Evolutionary conservation across 2,888 invertebrate species (phyloP).

Genomic region (Schizotus pectinicornis): DNA sequence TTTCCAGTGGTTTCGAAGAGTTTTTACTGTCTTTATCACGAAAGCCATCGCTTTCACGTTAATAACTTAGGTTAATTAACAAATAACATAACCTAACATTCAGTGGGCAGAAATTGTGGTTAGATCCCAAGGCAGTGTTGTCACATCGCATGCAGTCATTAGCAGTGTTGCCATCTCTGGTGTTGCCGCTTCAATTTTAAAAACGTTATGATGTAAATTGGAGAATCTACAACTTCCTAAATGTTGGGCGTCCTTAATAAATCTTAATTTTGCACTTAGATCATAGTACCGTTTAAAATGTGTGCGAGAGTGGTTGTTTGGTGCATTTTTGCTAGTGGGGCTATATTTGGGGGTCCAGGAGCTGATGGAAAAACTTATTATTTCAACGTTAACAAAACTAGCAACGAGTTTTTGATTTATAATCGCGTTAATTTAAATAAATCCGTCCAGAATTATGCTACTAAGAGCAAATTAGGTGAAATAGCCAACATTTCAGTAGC

Average conservation of each 20-base stretch:
- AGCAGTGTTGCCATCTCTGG: neutral
- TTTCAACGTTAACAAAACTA: conserved; percentile 45
- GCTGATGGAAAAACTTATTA: conserved; percentile 40
- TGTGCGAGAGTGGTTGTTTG: neutral
- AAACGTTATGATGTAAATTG: conserved; percentile 18
- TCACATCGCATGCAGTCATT: neutral
- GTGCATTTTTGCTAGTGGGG: neutral
- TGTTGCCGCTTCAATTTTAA: neutral
- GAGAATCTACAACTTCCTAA: conserved; percentile 20
- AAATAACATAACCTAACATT: neutral
- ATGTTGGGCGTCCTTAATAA: conserved; percentile 12
- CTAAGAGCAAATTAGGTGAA: conserved; percentile 14
- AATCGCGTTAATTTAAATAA: conserved; percentile 39
- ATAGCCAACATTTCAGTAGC: conserved; percentile 10
- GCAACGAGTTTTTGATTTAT: conserved; percentile 43
- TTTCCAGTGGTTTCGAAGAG: conserved; percentile 86
- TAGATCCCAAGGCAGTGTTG: conserved; percentile 1
- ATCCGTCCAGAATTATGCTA: conserved; percentile 7
- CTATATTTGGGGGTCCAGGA: conserved; percentile 19
- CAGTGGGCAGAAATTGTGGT: conserved; percentile 2
- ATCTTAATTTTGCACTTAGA: conserved; percentile 20
- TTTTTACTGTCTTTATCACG: conserved; percentile 69
- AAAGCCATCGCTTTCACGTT: conserved; percentile 59
- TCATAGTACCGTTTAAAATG: conserved; percentile 10
- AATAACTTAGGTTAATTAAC: neutral